A percentile compares a stretch with the other conserved stretches of the same genome.
Evolutionary conservation across 2,888 invertebrate species (phyloP).

Genomic region (Noctua janthina): DNA sequence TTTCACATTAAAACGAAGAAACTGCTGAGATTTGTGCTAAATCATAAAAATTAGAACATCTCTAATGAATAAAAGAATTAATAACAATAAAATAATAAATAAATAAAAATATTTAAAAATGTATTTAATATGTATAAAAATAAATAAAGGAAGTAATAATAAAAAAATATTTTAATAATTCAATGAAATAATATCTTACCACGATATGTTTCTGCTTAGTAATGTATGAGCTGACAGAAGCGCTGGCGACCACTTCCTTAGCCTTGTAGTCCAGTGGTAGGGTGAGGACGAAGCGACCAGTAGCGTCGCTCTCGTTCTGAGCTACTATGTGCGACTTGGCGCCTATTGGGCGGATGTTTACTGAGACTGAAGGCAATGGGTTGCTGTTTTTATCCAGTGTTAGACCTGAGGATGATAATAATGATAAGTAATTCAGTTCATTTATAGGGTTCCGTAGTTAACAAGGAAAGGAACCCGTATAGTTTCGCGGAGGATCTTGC

Average conservation of each 20-base stretch:
- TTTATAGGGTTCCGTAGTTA: too few species aligned
- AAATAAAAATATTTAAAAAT: too few species aligned
- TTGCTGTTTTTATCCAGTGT: slow-evolving; percentile 91
- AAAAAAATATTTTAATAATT: background rate
- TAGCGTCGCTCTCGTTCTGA: slow-evolving; percentile 78
- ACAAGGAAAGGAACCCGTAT: too few species aligned
- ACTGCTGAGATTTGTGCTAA: background rate
- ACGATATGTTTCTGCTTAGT: slow-evolving; percentile 87
- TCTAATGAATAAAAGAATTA: background rate
- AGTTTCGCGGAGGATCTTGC: too few species aligned
- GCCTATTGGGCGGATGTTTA: slow-evolving; percentile 85
- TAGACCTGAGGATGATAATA: slow-evolving; percentile 86
- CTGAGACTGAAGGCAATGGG: slow-evolving; percentile 88
- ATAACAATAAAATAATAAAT: too few species aligned
- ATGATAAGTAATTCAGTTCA: too few species aligned
- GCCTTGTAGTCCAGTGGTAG: slow-evolving; percentile 83
- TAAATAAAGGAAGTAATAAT: too few species aligned
- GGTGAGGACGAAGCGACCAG: slow-evolving; percentile 87
- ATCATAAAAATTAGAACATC: too few species aligned
- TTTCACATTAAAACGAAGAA: background rate
- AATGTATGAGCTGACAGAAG: slow-evolving; percentile 91
- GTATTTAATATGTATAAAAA: too few species aligned
- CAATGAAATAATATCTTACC: slow-evolving; percentile 68
- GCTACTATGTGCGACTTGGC: slow-evolving; percentile 74
- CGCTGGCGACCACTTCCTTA: slow-evolving; percentile 89